Conservation (phyloP, 2,113 vertebrate species). For the Rallus limicola region DNA sequence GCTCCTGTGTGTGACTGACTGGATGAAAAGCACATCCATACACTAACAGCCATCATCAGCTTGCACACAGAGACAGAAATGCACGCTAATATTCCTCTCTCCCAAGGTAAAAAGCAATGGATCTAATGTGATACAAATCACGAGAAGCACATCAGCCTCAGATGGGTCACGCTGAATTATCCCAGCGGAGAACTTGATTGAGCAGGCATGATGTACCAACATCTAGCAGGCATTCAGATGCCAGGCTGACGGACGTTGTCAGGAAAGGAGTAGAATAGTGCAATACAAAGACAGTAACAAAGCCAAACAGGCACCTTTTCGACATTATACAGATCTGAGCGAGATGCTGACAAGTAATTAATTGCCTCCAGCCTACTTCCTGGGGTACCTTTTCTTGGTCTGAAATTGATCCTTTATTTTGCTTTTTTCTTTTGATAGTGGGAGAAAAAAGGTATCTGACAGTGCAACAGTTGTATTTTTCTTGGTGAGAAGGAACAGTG, state of each 20-base stretch:
- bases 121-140: not conserved
- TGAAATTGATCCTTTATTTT: constrained; percentile 51
- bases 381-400: constrained; percentile 3
- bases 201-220: not conserved
- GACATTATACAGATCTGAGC: constrained; percentile 24
- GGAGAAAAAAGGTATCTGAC: constrained; percentile 4
- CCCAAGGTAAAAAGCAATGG: not conserved
- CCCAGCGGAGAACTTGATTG: not conserved
- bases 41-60: not conserved
- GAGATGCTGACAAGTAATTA: constrained; percentile 46
- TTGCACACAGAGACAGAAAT: not conserved
- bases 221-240: not conserved
- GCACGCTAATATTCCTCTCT: not conserved
- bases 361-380: constrained; percentile 27
- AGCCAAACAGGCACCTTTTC: constrained; percentile 33
- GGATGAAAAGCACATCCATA: not conserved
- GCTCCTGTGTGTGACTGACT: not conserved
- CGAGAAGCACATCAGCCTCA: not conserved
- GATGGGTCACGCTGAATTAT: not conserved
- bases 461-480: constrained; percentile 16
- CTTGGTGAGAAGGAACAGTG: constrained; percentile 26
- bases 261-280: not conserved
- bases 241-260: not conserved
- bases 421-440: constrained; percentile 11
- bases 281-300: constrained; percentile 13